Base-by-base conservation (phyloP, 1,140 invertebrate species). In the Hypothenemus hampei region DNA sequence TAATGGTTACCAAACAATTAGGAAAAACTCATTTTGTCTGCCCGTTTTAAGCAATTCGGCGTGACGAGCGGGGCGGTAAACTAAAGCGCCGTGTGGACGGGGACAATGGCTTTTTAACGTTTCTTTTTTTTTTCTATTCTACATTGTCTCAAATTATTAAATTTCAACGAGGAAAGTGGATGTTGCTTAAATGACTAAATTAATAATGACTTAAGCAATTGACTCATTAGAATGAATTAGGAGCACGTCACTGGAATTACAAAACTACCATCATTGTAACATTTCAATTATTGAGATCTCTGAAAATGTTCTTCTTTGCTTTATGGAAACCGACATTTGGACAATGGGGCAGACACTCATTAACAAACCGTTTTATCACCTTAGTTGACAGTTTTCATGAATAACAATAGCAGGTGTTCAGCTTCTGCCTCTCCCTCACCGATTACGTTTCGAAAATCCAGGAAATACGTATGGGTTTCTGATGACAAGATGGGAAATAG, bases 81-180 rank as follows among this genome's bases (percentile, higher is more conserved):
- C 16, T 40, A 7, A 8, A 18, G 37, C 20, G 15, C 5, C 41
- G 21, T 11, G 10, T n/a, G n/a, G n/a, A n/a, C n/a, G 13, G 26
- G 41, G 20, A 24, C 41, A 44, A 24, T 44, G 41, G 11, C 41
- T 26, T 44, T 44, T 13, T n/a, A 10, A 13, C n/a, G n/a, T n/a
- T n/a, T n/a, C n/a, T 26, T 44, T 44, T 44, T 44, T 22, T 16
- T 7, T 31, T 31, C 26, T 8, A n/a, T 19, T 21, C 16, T 4
- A 23, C 41, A 44, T 44, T 44, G 41, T 44, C 13, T 44, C 18
- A 23, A 23, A 44, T 44, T 44, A 16, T 23, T 44, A 24, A 44
- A 44, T 44, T 44, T 35, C 10, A 4, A n/a, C 4, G 26, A 19
- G 22, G 26, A 44, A 44, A 20, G 16, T 10, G 5, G 7, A 18